Evolutionary conservation across 2,888 invertebrate species (phyloP), one percentile per base, ranked within the genome.

Genomic region (Psococerastis gibbosa): DNA sequence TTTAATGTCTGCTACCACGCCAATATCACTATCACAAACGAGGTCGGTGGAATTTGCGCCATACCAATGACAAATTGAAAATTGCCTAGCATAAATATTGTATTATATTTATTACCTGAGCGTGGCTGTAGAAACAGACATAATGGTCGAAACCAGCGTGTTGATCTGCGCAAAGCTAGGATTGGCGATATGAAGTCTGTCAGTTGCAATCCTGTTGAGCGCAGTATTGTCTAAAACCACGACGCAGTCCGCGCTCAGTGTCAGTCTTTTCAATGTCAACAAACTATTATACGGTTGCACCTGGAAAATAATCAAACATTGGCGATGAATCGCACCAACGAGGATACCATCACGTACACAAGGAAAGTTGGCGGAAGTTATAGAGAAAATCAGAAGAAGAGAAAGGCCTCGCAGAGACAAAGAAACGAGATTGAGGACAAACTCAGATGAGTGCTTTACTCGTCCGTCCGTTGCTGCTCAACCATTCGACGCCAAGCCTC

Each of bases 211-310:
- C 48, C 88, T 71, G 65, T 97, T 92, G 33, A 98, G 66, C 1
- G 97, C 97, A 4, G 97, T 95, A 62, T 98, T 98, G 63, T 98
- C 98, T 47, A 98, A 66, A 5, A 97, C 95, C 60, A 83, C 94
- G 22, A 95, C 92, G 57, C 92, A 92, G 66, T 98, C 95, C 0
- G 95, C 91, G 59, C 88, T 85, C 60, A 91, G 87, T 0, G 91
- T 94, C 41, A 99, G 67, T 32, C 97, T 70, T 60, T 91, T 91
- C 43, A 98, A 65, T 0, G 97, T 97, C 17, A 99, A 68, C 44
- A 98, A 66, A 0, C 95, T 95, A 64, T 94, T 94, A 63, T 95
- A 94, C 0, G 94, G 94, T 57, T 92, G 91, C 2, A 94, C 94
- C 1, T 88, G 56, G 35, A 60, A 61, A 45, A n/a, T 50, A 44